phyloP scores from a whole-genome alignment of 2,888 invertebrate species.

The Mystacides longicornis region DNA sequence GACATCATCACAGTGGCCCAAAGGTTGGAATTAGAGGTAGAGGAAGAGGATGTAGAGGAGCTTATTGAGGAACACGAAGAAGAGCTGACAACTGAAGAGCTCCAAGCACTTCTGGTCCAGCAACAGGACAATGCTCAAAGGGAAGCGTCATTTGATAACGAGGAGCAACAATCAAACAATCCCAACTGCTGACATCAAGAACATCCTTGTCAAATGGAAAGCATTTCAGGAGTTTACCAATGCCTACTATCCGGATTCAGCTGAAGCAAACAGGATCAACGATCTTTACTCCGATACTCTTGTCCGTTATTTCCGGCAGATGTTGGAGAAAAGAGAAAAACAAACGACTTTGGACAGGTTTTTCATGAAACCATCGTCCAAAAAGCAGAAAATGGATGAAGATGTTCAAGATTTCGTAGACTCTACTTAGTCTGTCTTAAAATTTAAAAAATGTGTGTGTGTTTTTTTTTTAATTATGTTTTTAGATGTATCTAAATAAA shows the following conservation, averaged over 20 bases:
- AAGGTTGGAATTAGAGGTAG: constrained; percentile 21
- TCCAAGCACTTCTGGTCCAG: neutral
- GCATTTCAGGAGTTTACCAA: neutral
- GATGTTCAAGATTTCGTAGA: too few species aligned
- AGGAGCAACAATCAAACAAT: constrained; percentile 20
- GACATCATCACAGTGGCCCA: constrained; percentile 19
- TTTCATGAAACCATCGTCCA: too few species aligned
- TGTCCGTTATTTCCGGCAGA: neutral
- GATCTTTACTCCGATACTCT: neutral
- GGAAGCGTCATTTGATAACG: constrained; percentile 23
- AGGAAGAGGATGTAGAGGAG: constrained; percentile 15
- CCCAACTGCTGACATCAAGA: constrained; percentile 23
- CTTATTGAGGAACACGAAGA: constrained; percentile 17
- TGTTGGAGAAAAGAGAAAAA: neutral
- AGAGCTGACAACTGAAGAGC: constrained; percentile 19
- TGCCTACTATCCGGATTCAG: neutral
- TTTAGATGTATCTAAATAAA: neutral
- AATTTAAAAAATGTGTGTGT: too few species aligned
- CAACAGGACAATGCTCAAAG: constrained; percentile 19
- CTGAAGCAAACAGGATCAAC: neutral
- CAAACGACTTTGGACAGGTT: too few species aligned
- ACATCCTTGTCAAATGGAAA: constrained; percentile 22
- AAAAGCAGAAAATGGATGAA: too few species aligned
- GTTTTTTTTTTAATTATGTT: neutral
- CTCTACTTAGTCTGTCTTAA: too few species aligned